Evolutionary conservation across 37 sponge, comb jelly and placozoan species (phyloP), one percentile per base, ranked within the genome.

Genomic region (Dysidea cf. avara): DNA sequence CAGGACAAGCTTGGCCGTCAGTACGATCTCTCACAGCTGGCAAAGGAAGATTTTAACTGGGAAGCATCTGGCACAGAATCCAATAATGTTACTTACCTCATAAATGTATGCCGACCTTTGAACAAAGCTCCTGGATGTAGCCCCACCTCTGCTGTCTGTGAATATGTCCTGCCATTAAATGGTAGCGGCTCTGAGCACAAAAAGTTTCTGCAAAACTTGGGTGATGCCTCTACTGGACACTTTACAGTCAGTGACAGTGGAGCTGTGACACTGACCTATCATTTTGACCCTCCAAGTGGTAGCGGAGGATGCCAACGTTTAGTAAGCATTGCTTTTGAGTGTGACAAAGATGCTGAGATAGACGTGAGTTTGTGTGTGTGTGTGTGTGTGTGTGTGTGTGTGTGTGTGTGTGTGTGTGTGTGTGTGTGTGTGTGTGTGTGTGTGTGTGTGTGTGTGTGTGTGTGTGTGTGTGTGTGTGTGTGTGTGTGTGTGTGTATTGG

Each of bases 101-200:
- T 90, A 40, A 90, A 90, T 39, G 57, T 90, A 4, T 90, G 90
- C 63, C 81, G 85, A 33, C 78, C 84, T 1, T 56, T 83, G 64
- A 76, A 77, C 71, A 53, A 53, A 22, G 34, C 55, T 18, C 49
- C 64, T 5, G 78, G 78, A 0, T 84, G 85, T 37, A 71, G 64
- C 53, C 85, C 85, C 12, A 72, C 77, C 24, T 46, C 85, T 3
- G 72, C 78, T 29, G 78, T 71, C 16, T 84, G 85, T 53, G 30
- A n/a, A n/a, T n/a, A n/a, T n/a, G n/a, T 26, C 28, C 47, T 29
- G 32, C 39, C 29, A 31, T 36, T 35, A 0, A 34, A 11, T 2
- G 64, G 25, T 7, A 61, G 71, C 1, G 34, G 26, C 7, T 51
- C 70, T 36, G 53, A n/a, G 46, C 72, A 72, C 66, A 71, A 55